These are phyloP conservation scores for Lemur catta DNA, from an alignment of 2,797 vertebrate genomes.

Conservation along the genomic window DNA sequence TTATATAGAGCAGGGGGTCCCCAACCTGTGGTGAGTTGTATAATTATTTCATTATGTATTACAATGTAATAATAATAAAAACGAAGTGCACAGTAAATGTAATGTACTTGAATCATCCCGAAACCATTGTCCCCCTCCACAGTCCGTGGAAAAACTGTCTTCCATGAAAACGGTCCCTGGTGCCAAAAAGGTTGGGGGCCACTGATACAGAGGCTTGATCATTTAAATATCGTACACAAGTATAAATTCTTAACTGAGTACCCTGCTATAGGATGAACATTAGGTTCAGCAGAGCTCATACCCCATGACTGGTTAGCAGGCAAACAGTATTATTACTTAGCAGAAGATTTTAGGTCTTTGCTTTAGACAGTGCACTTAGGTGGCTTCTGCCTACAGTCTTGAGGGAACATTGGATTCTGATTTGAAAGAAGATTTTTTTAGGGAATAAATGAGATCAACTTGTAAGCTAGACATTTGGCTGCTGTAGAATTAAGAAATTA, in stretches of 20 bases:
- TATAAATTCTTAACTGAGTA: conserved; percentile 9
- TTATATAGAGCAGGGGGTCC: neutral
- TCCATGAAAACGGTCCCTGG: no score
- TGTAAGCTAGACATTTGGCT: conserved; percentile 65
- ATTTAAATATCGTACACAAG: neutral
- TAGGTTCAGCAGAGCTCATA: neutral
- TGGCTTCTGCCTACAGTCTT: conserved; percentile 42
- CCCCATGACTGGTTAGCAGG: neutral
- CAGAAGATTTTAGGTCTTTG: neutral
- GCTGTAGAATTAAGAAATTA: conserved; percentile 60
- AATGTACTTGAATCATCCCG: no score
- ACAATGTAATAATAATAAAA: no score
- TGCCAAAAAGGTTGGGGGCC: no score
- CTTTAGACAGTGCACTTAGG: neutral
- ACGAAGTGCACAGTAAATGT: no score
- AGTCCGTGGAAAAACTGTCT: no score
- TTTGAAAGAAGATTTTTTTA: conserved; percentile 57
- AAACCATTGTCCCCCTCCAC: no score
- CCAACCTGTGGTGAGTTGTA: no score
- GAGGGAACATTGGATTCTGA: neutral
- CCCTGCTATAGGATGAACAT: neutral
- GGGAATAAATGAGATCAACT: conserved; percentile 58
- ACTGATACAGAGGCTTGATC: neutral
- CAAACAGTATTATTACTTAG: conserved; percentile 5
- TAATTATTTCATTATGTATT: no score